These are phyloP conservation scores for Cataglyphis albicans DNA, from an alignment of 2,888 invertebrate species.

Conservation along the genomic window DNA sequence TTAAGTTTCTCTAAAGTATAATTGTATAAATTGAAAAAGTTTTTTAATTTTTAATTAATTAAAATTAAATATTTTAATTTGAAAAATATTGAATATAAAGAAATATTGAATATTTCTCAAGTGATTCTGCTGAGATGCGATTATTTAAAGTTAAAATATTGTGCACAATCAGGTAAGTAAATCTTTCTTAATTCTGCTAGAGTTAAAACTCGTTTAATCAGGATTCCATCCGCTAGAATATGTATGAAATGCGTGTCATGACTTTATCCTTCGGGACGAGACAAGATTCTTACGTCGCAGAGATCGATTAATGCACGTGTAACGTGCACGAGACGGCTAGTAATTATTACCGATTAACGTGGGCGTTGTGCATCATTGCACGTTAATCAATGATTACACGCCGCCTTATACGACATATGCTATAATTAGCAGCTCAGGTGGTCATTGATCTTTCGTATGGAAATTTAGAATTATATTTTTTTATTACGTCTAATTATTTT, in stretches of 20 bases:
- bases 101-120: background rate
- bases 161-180: background rate
- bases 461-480: slow-evolving; percentile 23
- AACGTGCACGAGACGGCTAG: slow-evolving; percentile 21
- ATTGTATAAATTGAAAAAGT: background rate
- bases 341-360: slow-evolving; percentile 54
- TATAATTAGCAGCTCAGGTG: slow-evolving; percentile 40
- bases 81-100: background rate
- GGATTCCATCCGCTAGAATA: slow-evolving; percentile 25
- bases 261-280: slow-evolving; percentile 5
- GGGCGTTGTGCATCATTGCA: slow-evolving; percentile 49
- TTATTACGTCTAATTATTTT: slow-evolving; percentile 22
- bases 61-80: background rate
- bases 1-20: background rate
- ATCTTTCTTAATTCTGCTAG: background rate
- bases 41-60: background rate
- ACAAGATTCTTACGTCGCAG: slow-evolving; percentile 29
- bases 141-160: background rate
- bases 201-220: slow-evolving; percentile 36
- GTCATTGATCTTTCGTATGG: slow-evolving; percentile 30
- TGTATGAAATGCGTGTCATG: slow-evolving; percentile 22
- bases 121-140: background rate
- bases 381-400: slow-evolving; percentile 55
- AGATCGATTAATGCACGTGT: slow-evolving; percentile 50
- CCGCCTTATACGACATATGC: slow-evolving; percentile 21